phyloP scores from a whole-genome alignment of 2,113 vertebrate species.

The Oryzias melastigma region DNA sequence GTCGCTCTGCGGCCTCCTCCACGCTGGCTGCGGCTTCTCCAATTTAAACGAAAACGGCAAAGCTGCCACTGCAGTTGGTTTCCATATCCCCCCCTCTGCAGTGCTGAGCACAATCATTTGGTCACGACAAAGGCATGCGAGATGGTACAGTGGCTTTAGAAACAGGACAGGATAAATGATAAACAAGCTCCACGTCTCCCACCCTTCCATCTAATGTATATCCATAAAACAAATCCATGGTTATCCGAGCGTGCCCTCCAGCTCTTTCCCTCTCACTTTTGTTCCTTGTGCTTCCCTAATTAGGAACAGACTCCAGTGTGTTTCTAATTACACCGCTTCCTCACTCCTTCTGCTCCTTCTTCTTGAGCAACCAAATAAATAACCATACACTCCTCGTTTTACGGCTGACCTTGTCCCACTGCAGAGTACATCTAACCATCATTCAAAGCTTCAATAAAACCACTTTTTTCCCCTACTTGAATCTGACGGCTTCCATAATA shows the following conservation, averaged over 20 bases:
- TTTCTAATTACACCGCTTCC: slow-evolving; percentile 77
- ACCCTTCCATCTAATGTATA: slow-evolving; percentile 16
- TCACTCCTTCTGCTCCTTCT: slow-evolving; percentile 46
- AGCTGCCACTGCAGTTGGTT: slow-evolving; percentile 32
- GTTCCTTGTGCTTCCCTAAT: slow-evolving; percentile 66
- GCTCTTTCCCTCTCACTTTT: slow-evolving; percentile 66
- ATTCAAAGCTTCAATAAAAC: slow-evolving; percentile 15
- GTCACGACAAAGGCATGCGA: slow-evolving; percentile 11
- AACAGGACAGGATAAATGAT: slow-evolving; percentile 44
- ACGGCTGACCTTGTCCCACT: slow-evolving; percentile 25
- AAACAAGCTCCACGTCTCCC: slow-evolving; percentile 25
- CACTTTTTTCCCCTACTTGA: background rate
- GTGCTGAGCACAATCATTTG: background rate
- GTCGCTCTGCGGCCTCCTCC: slow-evolving; percentile 43
- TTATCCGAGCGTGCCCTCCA: slow-evolving; percentile 43
- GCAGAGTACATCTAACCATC: slow-evolving; percentile 10
- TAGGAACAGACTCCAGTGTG: slow-evolving; percentile 72
- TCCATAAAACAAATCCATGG: slow-evolving; percentile 11
- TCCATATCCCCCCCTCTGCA: slow-evolving; percentile 3
- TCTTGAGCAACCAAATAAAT: slow-evolving; percentile 48
- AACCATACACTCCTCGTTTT: slow-evolving; percentile 39
- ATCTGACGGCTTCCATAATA: background rate
- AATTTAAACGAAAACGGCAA: slow-evolving; percentile 31
- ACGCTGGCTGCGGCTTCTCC: slow-evolving; percentile 38
- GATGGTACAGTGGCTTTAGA: slow-evolving; percentile 12